These are phyloP conservation scores for Habroteleia sp. DNA, from an alignment of 2,888 invertebrate genomes.

Conservation along the genomic window DNA sequence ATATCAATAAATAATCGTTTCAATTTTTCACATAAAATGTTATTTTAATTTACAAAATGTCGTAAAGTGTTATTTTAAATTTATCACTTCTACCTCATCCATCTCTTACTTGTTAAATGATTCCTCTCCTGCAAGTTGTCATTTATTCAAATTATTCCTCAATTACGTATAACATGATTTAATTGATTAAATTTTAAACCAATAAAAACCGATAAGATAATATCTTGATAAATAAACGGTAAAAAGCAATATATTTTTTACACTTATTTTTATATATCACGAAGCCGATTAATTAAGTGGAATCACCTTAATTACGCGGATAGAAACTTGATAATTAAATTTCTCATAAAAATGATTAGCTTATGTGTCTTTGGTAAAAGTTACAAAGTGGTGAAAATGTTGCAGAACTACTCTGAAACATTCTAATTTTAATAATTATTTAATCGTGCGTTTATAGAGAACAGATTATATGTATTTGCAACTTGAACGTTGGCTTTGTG, in stretches of 20 bases:
- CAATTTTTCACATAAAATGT: not conserved
- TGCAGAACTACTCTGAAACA: slow-evolving; percentile 19
- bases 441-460: slow-evolving; percentile 19
- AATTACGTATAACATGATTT: too few species aligned
- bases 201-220: too few species aligned
- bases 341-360: slow-evolving; percentile 34
- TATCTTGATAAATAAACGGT: not conserved
- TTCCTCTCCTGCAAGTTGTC: too few species aligned
- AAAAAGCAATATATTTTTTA: too few species aligned
- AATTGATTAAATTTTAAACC: too few species aligned
- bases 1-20: slow-evolving; percentile 26
- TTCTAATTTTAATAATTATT: slow-evolving; percentile 51
- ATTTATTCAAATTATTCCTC: too few species aligned
- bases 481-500: slow-evolving; percentile 7
- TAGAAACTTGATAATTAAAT: slow-evolving; percentile 44
- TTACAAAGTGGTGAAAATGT: slow-evolving; percentile 41
- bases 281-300: too few species aligned
- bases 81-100: too few species aligned
- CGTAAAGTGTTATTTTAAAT: too few species aligned
- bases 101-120: too few species aligned
- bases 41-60: not conserved
- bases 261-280: too few species aligned
- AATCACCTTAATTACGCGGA: slow-evolving; percentile 15
- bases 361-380: slow-evolving; percentile 39
- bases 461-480: slow-evolving; percentile 6